Base-by-base conservation (phyloP, 2,113 vertebrate genomes). In the Otis tarda region DNA sequence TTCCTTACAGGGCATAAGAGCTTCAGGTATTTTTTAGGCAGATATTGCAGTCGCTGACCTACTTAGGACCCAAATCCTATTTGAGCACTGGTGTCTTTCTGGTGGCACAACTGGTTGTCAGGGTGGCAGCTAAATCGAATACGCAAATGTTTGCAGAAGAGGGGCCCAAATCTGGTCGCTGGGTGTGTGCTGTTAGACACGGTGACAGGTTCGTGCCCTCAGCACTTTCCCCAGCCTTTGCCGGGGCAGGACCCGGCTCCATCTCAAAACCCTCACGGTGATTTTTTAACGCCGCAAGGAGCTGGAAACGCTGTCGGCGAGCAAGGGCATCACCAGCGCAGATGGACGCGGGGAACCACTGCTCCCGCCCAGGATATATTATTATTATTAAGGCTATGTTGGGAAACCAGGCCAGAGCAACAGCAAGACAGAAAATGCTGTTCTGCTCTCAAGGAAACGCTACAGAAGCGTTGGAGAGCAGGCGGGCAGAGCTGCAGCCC, bases 371-470 rank as follows among this genome's bases (percentile, higher is more conserved):
- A 6, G 55, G 75, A 56, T 25, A 12, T 8, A 2, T 25, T 19
- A 8, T 17, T 20, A 20, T 56, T 28, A 49, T 60, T 18, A 49
- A 57, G 53, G 60, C 52, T 81, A 7, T 12, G 87, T 14, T 19
- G 86, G 64, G 79, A 93, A 97, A 97, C 3, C 93, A 88, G 93
- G 95, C 81, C 94, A 91, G 83, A 43, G 60, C 3, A 27, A 22
- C 6, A 53, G 47, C 68, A 9, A 55, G 76, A 5, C 18, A 15
- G 61, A 41, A 61, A 94, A 24, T 0, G 61, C 70, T 11, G 60
- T 14, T 94, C 71, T 93, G 95, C 92, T 97, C 49, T 93, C 94
- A 95, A 97, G 93, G 89, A 93, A 93, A 93, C 87, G 89, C 85
- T 77, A 33, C 63, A 43, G 37, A 71, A 71, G 73, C 91, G 41